Evolutionary conservation across 2,797 vertebrate species (phyloP), one percentile per base, ranked within the genome.

Genomic region (Smutsia gigantea): DNA sequence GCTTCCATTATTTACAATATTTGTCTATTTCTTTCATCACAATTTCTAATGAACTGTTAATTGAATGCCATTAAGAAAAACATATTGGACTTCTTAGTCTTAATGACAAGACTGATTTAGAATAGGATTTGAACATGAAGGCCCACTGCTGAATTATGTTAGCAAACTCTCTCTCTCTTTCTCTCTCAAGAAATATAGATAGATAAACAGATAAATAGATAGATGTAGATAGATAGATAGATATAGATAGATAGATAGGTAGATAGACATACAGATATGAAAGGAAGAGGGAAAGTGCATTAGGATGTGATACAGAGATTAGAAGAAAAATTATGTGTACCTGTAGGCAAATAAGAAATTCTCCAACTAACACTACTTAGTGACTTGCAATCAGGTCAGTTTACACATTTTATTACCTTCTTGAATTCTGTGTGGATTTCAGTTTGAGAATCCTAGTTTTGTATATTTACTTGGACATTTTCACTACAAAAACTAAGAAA

Each of bases 81-180:
- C 19, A 75, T 69, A 66, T 17, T 91, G 39, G 46, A 61, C 77
- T 90, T 85, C 29, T 92, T 87, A 95, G 25, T 3, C 49, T 72
- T 87, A 59, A 49, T 77, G 75, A 66, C 25, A 89, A 86, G 31
- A 78, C 7, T 93, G 79, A 83, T 90, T 92, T 75, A 90, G 39
- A 75, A 61, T 57, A 90, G 25, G 8, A 18, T 23, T 53, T 91
- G 53, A 59, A 90, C 79, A 84, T 88, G 13, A 88, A 93, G 21
- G 0, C 4, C 19, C 25, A 31, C 10, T 37, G 21, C 37, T 84
- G 19, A 92, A 34, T 39, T 90, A 17, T 64, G 4, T 13, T 42
- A 66, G 19, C 8, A 87, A 61, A 25, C 25, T 46, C 15, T 86
- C 12, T 79, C 49, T 42, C 42, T 96, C 12, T 79, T 42, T 42